Evolutionary conservation across 2,113 vertebrate genomes (phyloP).

Genomic region (Propithecus coquereli): DNA sequence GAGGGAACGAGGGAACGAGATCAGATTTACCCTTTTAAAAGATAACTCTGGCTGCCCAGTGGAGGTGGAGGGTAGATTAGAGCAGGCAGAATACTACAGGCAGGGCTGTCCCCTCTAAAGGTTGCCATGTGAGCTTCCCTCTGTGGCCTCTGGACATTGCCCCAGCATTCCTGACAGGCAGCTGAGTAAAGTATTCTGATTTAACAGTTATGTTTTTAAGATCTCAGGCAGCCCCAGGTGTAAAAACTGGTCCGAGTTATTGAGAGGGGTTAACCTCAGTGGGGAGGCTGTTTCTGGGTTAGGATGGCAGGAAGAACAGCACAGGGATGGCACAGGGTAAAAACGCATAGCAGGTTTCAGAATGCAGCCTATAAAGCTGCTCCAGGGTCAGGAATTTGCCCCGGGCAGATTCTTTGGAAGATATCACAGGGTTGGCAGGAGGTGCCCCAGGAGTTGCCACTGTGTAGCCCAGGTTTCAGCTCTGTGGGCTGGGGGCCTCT

Average conservation of each 20-base stretch:
- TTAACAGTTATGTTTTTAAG: constrained; percentile 42
- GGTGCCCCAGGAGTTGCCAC: not conserved
- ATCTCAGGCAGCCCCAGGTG: constrained; percentile 29
- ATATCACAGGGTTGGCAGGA: not conserved
- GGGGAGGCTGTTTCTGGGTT: not conserved
- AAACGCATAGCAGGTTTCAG: constrained; percentile 17
- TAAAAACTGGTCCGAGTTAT: constrained; percentile 15
- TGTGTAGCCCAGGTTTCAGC: not conserved
- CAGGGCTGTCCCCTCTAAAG: not conserved
- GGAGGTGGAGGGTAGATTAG: not conserved
- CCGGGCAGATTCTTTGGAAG: not conserved
- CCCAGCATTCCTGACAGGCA: not conserved
- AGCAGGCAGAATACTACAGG: not conserved
- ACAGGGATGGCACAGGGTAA: not conserved
- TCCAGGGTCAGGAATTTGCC: constrained; percentile 29
- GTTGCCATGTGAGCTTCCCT: not conserved
- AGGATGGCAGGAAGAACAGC: not conserved
- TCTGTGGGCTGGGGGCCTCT: not conserved
- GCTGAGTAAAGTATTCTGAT: constrained; percentile 44
- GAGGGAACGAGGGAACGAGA: no score
- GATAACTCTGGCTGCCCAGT: not conserved
- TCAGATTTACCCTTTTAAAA: not conserved
- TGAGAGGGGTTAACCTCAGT: not conserved
- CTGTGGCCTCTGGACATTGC: not conserved
- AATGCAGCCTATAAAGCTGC: not conserved